Conservation (phyloP, 2,797 vertebrate genomes). For the Amblyopsis hoosieri region DNA sequence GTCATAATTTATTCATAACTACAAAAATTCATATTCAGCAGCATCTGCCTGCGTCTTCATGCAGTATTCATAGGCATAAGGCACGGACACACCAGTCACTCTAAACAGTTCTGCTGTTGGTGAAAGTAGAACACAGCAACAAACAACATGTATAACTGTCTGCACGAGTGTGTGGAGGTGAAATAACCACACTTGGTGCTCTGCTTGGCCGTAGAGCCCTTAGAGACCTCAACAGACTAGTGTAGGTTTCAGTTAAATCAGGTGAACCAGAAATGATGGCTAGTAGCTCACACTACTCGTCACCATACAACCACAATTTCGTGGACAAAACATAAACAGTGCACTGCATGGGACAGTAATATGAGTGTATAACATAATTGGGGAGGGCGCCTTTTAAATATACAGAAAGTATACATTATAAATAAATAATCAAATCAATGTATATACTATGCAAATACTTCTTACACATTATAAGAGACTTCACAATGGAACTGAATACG, state of each 20-base stretch:
- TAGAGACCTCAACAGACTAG: conserved; percentile 23
- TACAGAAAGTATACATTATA: too few relatives aligned
- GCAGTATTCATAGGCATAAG: conserved; percentile 60
- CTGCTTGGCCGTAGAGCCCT: not conserved
- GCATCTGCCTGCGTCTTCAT: conserved; percentile 69
- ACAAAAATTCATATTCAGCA: conserved; percentile 71
- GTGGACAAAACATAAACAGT: conserved; percentile 6
- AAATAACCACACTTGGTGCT: conserved; percentile 9
- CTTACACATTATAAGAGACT: conserved; percentile 34
- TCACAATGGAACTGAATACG: conserved; percentile 31
- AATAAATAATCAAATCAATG: too few relatives aligned
- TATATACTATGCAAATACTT: not conserved
- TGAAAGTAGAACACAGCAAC: conserved; percentile 30
- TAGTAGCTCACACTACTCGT: too few relatives aligned
- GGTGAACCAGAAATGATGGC: too few relatives aligned
- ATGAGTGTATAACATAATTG: too few relatives aligned
- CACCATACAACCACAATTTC: conserved; percentile 1
- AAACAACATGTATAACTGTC: conserved; percentile 24
- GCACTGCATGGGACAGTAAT: too few relatives aligned
- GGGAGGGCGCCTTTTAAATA: too few relatives aligned
- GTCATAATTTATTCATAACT: conserved; percentile 61
- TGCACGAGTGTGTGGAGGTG: conserved; percentile 1
- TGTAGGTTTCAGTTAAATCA: conserved; percentile 32
- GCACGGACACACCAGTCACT: not conserved
- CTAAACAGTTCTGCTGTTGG: conserved; percentile 4